Evolutionary conservation across 2,113 vertebrate species (phyloP).

Genomic region (Hippocampus guttulatus): DNA sequence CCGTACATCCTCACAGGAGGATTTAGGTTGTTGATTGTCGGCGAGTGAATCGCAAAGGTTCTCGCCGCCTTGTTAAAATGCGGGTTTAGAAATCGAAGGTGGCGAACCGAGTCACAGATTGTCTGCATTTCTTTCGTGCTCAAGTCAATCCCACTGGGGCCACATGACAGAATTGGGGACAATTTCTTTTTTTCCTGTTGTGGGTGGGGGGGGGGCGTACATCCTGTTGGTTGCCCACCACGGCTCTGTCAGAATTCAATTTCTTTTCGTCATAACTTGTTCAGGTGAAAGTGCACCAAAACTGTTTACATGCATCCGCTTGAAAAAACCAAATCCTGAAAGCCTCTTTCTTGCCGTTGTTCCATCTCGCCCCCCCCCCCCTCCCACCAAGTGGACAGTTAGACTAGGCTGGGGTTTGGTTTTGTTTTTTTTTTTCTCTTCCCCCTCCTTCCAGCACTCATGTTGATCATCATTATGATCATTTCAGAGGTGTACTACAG

Average conservation of each 20-base stretch:
- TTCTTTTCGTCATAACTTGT: neutral
- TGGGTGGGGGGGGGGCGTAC: neutral
- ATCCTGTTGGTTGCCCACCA: neutral
- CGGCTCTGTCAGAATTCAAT: neutral
- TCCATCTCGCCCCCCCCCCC: neutral
- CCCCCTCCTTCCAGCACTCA: slow-evolving; percentile 32
- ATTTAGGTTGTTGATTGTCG: slow-evolving; percentile 35
- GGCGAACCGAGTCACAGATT: neutral
- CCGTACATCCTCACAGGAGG: slow-evolving; percentile 47
- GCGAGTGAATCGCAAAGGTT: neutral
- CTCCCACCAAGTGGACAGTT: neutral
- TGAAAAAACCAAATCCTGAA: neutral
- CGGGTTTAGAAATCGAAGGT: neutral
- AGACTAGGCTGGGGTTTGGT: neutral
- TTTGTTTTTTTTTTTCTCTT: neutral
- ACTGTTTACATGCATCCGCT: slow-evolving; percentile 59
- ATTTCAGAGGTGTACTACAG: slow-evolving; percentile 38
- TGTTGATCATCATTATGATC: slow-evolving; percentile 15
- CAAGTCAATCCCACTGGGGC: no score
- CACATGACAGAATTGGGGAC: neutral
- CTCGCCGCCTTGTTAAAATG: neutral
- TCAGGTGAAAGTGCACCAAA: slow-evolving; percentile 59
- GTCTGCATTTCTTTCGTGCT: neutral
- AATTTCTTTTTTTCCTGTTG: neutral
- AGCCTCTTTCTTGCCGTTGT: neutral